These are phyloP conservation scores for Paramacrobiotus metropolitanus DNA, from an alignment of 1,140 invertebrate genomes.

Conservation along the genomic window DNA sequence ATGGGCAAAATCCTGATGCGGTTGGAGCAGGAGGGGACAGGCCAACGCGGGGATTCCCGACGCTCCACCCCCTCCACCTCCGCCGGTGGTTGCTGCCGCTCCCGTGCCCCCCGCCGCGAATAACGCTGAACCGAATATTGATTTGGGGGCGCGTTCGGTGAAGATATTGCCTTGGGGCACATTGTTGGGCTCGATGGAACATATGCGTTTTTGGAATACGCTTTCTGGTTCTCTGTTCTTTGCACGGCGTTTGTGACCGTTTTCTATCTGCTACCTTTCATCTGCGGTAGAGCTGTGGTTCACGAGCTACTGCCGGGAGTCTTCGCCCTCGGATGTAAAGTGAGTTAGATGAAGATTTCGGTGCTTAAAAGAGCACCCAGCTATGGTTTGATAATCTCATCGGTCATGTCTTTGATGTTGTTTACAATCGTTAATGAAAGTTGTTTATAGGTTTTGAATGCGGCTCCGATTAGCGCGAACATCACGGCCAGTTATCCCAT, in stretches of 20 bases:
- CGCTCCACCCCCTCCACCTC: background rate
- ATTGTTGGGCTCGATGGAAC: background rate
- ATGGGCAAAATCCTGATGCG: background rate
- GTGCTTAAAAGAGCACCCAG: background rate
- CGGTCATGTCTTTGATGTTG: no score
- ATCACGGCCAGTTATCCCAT: background rate
- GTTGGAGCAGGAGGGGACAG: no score
- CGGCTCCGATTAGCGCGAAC: background rate
- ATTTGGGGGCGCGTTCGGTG: background rate
- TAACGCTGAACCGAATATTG: background rate
- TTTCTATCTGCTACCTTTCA: background rate
- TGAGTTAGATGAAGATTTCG: background rate
- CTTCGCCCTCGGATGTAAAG: background rate
- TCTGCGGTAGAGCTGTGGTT: background rate
- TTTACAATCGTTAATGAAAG: no score
- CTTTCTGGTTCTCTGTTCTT: background rate
- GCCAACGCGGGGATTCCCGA: background rate
- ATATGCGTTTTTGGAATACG: background rate
- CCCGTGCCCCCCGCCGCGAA: background rate
- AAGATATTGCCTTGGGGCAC: background rate
- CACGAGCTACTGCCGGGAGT: background rate
- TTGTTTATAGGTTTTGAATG: slow-evolving; percentile 3
- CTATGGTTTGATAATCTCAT: no score
- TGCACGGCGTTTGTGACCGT: background rate
- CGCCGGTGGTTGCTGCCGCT: background rate